Evolutionary conservation across 2,888 invertebrate genomes (phyloP), one percentile per base, ranked within the genome.

Genomic region (Andrena bicolor): DNA sequence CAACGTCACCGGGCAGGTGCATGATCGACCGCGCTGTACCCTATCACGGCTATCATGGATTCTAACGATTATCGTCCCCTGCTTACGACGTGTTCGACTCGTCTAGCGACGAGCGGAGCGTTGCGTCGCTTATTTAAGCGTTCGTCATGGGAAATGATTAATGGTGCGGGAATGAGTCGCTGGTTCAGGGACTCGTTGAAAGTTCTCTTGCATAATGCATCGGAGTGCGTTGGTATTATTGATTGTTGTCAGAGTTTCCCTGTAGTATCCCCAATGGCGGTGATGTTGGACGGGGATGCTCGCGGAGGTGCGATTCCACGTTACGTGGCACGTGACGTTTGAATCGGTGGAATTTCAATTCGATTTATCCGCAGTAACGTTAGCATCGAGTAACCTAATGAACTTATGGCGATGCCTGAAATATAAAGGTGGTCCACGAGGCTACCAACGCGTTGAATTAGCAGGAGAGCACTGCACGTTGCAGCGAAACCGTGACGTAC

Each of bases 131-230:
- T 41, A 30, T 41, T 70, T 60, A 23, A 65, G 8, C 72, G 53
- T 83, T 75, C 77, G 78, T 84, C 82, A 71, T 73, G 71, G 77
- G 69, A 80, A 80, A 76, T 76, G 76, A 76, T 76, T 85, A 89
- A 87, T 85, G 90, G 88, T 82, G n/a, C 88, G 89, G 87, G 88
- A 90, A 89, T 90, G 90, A 90, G 86, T 85, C 73, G 80, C 77
- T 78, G 83, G 82, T 88, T 80, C 83, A 81, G 85, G 87, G 89
- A 87, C 90, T 86, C 88, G 90, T 90, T 88, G 88, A 88, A 72
- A 88, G 85, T 77, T 79, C 75, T n/a, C 10, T 71, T 71, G 64
- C 71, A 65, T 65, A 65, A 79, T 77, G 60, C 60, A 65, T 26
- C 8, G 76, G 83, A 80, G 88, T 32, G 8, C 65, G 10, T 41